phyloP scores from a whole-genome alignment of 2,113 vertebrate species.

The Clupea harengus region DNA sequence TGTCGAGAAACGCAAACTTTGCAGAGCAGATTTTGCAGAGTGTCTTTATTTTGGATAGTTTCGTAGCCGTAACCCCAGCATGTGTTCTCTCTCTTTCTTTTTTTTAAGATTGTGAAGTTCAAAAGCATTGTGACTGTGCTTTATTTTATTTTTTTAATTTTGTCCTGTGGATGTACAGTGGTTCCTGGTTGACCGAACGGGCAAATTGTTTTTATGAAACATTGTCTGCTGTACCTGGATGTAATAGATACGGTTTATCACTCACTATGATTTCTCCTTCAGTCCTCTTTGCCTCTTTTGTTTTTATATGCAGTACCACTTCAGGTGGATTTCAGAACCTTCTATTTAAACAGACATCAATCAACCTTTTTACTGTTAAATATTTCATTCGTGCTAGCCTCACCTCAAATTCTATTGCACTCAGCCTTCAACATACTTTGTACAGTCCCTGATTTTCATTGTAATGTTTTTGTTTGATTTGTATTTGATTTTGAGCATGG shows the following conservation, averaged over 20 bases:
- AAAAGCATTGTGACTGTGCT: slow-evolving; percentile 77
- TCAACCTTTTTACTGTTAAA: slow-evolving; percentile 59
- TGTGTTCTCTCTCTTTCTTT: slow-evolving; percentile 63
- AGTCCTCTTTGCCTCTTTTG: slow-evolving; percentile 26
- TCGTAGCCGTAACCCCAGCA: slow-evolving; percentile 82
- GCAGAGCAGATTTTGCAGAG: slow-evolving; percentile 70
- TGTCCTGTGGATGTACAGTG: slow-evolving; percentile 70
- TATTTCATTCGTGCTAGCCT: slow-evolving; percentile 74
- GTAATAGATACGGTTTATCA: slow-evolving; percentile 40
- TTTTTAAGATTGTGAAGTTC: slow-evolving; percentile 64
- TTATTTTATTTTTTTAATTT: slow-evolving; percentile 51
- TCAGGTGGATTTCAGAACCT: slow-evolving; percentile 60
- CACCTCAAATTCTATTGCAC: slow-evolving; percentile 73
- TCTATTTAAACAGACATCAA: slow-evolving; percentile 65
- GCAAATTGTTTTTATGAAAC: slow-evolving; percentile 61
- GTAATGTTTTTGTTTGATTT: slow-evolving; percentile 78
- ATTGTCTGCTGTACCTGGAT: slow-evolving; percentile 64
- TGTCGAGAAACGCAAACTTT: slow-evolving; percentile 62
- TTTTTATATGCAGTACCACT: slow-evolving; percentile 51
- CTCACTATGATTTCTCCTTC: slow-evolving; percentile 29
- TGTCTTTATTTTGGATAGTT: slow-evolving; percentile 74
- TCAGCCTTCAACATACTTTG: slow-evolving; percentile 67
- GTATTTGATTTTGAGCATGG: slow-evolving; percentile 87
- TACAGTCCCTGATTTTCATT: slow-evolving; percentile 56
- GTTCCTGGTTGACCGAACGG: slow-evolving; percentile 70